Evolutionary conservation across 2,888 invertebrate genomes (phyloP), one percentile per base, ranked within the genome.

Genomic region (Strigamia crassipes): DNA sequence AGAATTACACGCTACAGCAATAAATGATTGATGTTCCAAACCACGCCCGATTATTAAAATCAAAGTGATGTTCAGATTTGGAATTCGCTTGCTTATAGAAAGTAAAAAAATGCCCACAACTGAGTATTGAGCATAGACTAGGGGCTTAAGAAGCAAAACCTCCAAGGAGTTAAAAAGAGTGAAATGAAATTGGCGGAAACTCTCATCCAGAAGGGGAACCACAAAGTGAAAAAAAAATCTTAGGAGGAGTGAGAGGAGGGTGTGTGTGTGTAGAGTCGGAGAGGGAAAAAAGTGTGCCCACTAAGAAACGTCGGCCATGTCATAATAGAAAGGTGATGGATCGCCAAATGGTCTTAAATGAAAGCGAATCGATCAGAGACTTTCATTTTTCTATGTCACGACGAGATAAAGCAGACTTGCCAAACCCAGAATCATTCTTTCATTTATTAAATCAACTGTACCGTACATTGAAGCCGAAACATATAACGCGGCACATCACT

Each of bases 401-500:
- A 77, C 23, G 81, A 81, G 81, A 81, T 81, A 81, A 81, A 81
- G 81, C 73, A 77, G 81, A 38, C 66, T 81, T 77, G 81, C 81
- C 81, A 77, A 81, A 81, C 77, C 81, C 73, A 66, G 73, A 38
- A 73, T 61, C 61, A 73, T 81, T 73, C 81, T 77, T 81, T 81
- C 81, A 81, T 81, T 81, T 81, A 81, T 81, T 81, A 81, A 81
- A 81, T 81, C 81, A 81, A 73, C 81, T 81, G 61, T 23, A 61
- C 61, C 61, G 61, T 61, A 61, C 61, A 61, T 23, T 41, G 9
- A 41, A 42, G 46, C 38, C 81, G 81, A 38, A 73, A 81, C 42
- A 23, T 73, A 81, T 73, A 66, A 81, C 81, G 31, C 73, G 0
- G 66, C 27, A 23, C 81, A 81, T 81, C 81, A 73, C 73, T 81